Percentiles rank a stretch among this genome's conserved stretches.
phyloP scores from a whole-genome alignment of 64 coral and sea anemone species.

The Catalaphyllia jardinei region DNA sequence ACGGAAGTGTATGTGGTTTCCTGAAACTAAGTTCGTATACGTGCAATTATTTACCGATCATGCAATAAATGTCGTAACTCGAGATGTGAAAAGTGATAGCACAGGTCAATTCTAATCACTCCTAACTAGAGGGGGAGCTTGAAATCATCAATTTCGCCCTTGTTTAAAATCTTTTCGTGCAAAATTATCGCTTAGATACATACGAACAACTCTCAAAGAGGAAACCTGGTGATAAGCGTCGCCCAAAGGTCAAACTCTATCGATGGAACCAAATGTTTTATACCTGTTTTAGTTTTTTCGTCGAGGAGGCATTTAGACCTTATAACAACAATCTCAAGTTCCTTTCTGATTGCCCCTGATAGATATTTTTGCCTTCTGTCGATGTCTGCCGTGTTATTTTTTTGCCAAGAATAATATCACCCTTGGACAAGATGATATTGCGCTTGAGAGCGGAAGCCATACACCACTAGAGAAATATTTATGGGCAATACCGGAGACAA shows the following conservation, averaged over 20 bases:
- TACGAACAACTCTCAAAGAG: neutral
- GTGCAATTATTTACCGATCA: conserved; percentile 39
- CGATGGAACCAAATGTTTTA: neutral
- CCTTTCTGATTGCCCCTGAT: neutral
- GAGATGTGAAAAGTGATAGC: conserved; percentile 8
- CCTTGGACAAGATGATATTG: neutral
- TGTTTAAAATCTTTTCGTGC: neutral
- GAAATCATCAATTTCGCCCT: neutral
- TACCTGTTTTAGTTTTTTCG: neutral
- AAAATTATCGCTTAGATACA: neutral
- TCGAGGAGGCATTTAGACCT: neutral
- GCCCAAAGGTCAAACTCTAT: neutral
- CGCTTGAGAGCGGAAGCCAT: neutral
- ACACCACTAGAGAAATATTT: neutral
- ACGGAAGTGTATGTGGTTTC: conserved; percentile 6
- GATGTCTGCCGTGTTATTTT: neutral
- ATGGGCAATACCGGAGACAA: neutral
- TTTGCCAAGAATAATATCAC: conserved; percentile 9
- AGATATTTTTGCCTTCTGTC: neutral
- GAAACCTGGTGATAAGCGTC: neutral
- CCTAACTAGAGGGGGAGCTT: neutral
- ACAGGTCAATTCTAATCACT: neutral
- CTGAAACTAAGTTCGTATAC: neutral
- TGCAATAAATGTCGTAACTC: conserved; percentile 47
- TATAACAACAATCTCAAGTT: neutral